These are phyloP conservation scores for Pseudococcus viburni DNA, from an alignment of 2,888 invertebrate species.

Conservation along the genomic window DNA sequence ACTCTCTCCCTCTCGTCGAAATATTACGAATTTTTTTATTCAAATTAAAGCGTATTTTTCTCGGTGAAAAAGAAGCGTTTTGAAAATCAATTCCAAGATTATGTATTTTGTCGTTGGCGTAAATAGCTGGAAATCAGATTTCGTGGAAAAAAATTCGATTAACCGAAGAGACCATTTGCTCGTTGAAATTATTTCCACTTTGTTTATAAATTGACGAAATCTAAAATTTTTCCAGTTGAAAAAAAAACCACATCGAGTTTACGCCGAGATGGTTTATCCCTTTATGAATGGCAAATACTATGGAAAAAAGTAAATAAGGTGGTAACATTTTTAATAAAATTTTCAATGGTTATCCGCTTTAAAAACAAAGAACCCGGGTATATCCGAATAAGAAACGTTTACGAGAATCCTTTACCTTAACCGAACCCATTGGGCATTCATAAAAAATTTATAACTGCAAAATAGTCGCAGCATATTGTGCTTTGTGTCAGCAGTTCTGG, in stretches of 20 bases:
- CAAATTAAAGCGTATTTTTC: slow-evolving; percentile 32
- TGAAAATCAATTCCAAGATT: slow-evolving; percentile 6
- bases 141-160: slow-evolving; percentile 8
- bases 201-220: slow-evolving; percentile 18
- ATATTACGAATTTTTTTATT: slow-evolving; percentile 9
- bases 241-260: neutral
- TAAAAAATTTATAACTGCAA: slow-evolving; percentile 50
- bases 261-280: neutral
- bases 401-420: slow-evolving; percentile 30
- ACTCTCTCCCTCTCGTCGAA: neutral
- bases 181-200: neutral
- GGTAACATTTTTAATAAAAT: slow-evolving; percentile 54
- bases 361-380: slow-evolving; percentile 39
- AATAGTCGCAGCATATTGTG: slow-evolving; percentile 48
- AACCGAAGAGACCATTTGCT: slow-evolving; percentile 7
- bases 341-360: slow-evolving; percentile 53
- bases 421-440: slow-evolving; percentile 54
- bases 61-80: neutral
- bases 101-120: neutral
- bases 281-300: slow-evolving; percentile 13
- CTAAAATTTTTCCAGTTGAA: neutral
- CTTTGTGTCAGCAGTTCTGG: slow-evolving; percentile 49
- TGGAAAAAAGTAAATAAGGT: slow-evolving; percentile 50
- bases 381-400: neutral
- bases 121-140: neutral